Conservation (phyloP, 2,888 invertebrate species). For the Mythimna impura region DNA sequence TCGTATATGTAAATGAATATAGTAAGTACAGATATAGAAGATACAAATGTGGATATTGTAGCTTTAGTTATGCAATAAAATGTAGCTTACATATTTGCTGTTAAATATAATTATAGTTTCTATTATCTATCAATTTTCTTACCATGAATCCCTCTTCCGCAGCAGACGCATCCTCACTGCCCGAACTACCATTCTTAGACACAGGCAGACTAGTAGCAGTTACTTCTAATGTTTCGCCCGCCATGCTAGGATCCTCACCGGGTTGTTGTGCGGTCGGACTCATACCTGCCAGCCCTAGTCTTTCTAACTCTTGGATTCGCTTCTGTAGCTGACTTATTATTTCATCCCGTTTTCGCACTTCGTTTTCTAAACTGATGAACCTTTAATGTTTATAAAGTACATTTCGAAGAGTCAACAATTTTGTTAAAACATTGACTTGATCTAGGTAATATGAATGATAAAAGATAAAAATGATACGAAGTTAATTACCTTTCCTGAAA, state of each 20-base stretch:
- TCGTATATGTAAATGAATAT: too few species aligned
- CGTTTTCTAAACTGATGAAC: constrained; percentile 94
- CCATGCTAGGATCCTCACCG: constrained; percentile 54
- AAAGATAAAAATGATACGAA: background rate
- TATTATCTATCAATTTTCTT: constrained; percentile 26
- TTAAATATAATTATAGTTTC: background rate
- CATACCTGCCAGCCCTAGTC: constrained; percentile 74
- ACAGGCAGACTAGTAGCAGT: constrained; percentile 59
- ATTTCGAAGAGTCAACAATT: background rate
- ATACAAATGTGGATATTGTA: too few species aligned
- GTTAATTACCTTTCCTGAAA: constrained; percentile 90
- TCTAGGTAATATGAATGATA: background rate
- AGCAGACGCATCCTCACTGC: constrained; percentile 85
- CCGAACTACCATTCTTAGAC: constrained; percentile 83
- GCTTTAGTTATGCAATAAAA: too few species aligned
- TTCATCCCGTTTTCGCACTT: constrained; percentile 95
- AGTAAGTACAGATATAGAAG: too few species aligned
- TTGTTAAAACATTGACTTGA: background rate
- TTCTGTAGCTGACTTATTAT: constrained; percentile 94
- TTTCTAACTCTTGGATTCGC: constrained; percentile 93
- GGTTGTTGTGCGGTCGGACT: constrained; percentile 60
- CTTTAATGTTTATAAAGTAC: constrained; percentile 71
- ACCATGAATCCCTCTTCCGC: constrained; percentile 89
- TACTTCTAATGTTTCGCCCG: constrained; percentile 50
- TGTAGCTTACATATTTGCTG: too few species aligned